A percentile compares a stretch with the other conserved stretches of the same genome.
phyloP scores from a whole-genome alignment of 2,113 vertebrate genomes.

The Equus quagga region DNA sequence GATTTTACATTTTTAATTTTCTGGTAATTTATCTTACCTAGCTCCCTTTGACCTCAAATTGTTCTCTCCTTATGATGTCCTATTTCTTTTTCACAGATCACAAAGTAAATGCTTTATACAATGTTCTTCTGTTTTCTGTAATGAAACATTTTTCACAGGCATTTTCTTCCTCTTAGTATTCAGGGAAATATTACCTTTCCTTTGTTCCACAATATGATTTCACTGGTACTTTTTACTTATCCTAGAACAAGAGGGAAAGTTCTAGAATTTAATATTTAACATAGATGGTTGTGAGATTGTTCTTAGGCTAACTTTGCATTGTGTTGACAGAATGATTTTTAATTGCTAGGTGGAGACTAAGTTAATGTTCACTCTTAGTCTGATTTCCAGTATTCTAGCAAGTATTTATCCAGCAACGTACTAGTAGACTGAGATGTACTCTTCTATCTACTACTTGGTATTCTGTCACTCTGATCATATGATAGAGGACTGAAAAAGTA shows the following conservation, averaged over 20 bases:
- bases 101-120: conserved; percentile 4
- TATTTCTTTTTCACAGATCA: not conserved
- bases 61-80: not conserved
- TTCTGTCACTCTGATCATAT: not conserved
- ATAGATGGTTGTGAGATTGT: not conserved
- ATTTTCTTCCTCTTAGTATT: not conserved
- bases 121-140: conserved; percentile 27
- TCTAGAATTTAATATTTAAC: not conserved
- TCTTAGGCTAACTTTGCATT: not conserved
- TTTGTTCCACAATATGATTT: conserved; percentile 2
- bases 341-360: not conserved
- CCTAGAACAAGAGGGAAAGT: not conserved
- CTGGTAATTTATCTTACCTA: not conserved
- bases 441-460: not conserved
- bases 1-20: conserved; percentile 24
- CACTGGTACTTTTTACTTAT: conserved; percentile 7
- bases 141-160: not conserved
- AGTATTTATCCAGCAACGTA: not conserved
- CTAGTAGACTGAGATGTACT: not conserved
- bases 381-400: not conserved
- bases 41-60: not conserved
- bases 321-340: not conserved
- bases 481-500: not conserved
- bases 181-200: not conserved
- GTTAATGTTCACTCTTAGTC: not conserved